phyloP scores from a whole-genome alignment of 2,113 vertebrate genomes.

The Entomyzon cyanotis region DNA sequence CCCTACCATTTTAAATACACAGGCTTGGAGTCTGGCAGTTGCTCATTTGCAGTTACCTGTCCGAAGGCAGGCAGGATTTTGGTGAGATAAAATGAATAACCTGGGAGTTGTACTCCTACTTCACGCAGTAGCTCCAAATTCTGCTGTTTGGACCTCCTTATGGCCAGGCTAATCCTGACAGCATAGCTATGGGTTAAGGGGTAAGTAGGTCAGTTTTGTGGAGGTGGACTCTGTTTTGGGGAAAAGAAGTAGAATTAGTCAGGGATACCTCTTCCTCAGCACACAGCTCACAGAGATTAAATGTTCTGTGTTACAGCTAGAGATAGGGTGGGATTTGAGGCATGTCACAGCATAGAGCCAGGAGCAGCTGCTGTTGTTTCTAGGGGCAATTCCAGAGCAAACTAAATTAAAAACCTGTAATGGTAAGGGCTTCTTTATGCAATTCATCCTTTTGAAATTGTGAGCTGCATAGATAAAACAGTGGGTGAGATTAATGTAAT shows the following conservation, averaged over 20 bases:
- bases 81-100: not conserved
- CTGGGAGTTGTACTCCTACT: not conserved
- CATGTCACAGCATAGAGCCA: not conserved
- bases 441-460: not conserved
- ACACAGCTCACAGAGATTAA: not conserved
- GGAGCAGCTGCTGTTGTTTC: not conserved
- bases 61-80: not conserved
- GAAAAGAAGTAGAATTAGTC: not conserved
- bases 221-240: not conserved
- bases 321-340: not conserved
- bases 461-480: not conserved
- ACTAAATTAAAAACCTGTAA: not conserved
- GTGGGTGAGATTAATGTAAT: not conserved
- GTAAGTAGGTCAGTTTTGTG: not conserved
- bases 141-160: not conserved
- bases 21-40: not conserved
- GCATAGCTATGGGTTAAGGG: not conserved
- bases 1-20: not conserved
- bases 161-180: not conserved
- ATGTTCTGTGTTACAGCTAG: not conserved
- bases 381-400: slow-evolving; percentile 13
- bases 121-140: not conserved
- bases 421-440: not conserved
- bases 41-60: not conserved
- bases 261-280: not conserved